Conservation (phyloP, 1,140 invertebrate species). For the Pectinophora gossypiella region DNA sequence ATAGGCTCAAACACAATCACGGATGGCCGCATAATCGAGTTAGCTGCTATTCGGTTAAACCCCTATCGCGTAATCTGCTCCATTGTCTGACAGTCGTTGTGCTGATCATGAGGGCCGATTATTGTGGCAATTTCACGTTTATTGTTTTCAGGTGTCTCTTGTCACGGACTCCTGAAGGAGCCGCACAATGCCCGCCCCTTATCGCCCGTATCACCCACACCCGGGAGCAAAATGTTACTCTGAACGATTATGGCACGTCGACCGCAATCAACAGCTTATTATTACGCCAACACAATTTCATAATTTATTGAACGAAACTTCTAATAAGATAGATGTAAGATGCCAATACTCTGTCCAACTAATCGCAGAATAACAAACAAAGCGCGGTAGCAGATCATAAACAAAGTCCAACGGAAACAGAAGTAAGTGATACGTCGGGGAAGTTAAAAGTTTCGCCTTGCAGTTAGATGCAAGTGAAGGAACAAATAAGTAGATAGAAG, state of each 20-base stretch:
- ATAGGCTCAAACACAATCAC: slow-evolving; percentile 71
- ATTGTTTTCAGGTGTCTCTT: slow-evolving; percentile 69
- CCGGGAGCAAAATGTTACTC: slow-evolving; percentile 30
- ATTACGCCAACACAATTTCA: no score
- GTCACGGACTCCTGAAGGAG: slow-evolving; percentile 46
- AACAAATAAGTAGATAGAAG: slow-evolving; percentile 72
- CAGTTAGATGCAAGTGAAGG: slow-evolving; percentile 60
- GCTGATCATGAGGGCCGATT: slow-evolving; percentile 67
- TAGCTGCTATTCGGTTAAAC: slow-evolving; percentile 68
- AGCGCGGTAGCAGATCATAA: slow-evolving; percentile 31
- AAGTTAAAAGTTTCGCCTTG: slow-evolving; percentile 68
- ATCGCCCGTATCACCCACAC: slow-evolving; percentile 35
- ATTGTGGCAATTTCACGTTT: slow-evolving; percentile 71
- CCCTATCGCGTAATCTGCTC: slow-evolving; percentile 67
- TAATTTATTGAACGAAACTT: slow-evolving; percentile 13
- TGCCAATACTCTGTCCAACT: neutral
- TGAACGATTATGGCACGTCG: slow-evolving; percentile 20
- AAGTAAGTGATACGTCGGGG: slow-evolving; percentile 47
- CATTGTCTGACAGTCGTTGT: slow-evolving; percentile 64
- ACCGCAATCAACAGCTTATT: no score
- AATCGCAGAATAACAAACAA: neutral
- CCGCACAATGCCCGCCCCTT: slow-evolving; percentile 33
- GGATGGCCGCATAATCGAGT: slow-evolving; percentile 71
- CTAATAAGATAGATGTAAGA: no score
- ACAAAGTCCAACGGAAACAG: slow-evolving; percentile 31